phyloP scores from a whole-genome alignment of 1,140 invertebrate genomes.

The Aphelinus certus region DNA sequence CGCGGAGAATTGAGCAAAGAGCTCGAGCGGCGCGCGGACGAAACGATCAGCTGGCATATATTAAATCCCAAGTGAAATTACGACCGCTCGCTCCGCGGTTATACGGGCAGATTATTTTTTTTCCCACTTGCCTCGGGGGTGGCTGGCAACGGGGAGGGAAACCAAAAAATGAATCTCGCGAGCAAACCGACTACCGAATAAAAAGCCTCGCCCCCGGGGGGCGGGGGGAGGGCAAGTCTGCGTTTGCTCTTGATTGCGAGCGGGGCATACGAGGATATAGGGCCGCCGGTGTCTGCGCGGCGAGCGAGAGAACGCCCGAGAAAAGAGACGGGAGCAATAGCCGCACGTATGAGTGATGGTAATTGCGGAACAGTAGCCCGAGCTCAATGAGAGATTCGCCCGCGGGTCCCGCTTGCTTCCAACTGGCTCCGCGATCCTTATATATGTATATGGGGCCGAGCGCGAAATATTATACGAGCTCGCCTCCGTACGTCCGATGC shows the following conservation, averaged over 20 bases:
- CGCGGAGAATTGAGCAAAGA: too few relatives aligned
- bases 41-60: too few relatives aligned
- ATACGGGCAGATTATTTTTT: neutral
- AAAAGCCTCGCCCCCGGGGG: constrained; percentile 19
- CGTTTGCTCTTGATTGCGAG: constrained; percentile 9
- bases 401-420: constrained; percentile 8
- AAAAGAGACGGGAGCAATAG: neutral
- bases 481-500: too few relatives aligned
- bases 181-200: constrained; percentile 29
- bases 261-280: constrained; percentile 12
- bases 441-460: neutral
- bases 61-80: too few relatives aligned
- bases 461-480: too few relatives aligned
- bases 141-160: too few relatives aligned
- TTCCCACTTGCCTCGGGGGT: neutral
- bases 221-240: neutral
- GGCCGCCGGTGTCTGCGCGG: neutral
- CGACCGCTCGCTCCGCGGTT: too few relatives aligned
- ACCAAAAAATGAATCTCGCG: too few relatives aligned
- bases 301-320: neutral
- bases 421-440: neutral
- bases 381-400: constrained; percentile 31
- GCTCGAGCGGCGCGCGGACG: too few relatives aligned
- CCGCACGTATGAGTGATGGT: constrained; percentile 53
- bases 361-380: constrained; percentile 58